Base-by-base conservation (phyloP, 1,140 invertebrate genomes). In the Drosophila nasuta region DNA sequence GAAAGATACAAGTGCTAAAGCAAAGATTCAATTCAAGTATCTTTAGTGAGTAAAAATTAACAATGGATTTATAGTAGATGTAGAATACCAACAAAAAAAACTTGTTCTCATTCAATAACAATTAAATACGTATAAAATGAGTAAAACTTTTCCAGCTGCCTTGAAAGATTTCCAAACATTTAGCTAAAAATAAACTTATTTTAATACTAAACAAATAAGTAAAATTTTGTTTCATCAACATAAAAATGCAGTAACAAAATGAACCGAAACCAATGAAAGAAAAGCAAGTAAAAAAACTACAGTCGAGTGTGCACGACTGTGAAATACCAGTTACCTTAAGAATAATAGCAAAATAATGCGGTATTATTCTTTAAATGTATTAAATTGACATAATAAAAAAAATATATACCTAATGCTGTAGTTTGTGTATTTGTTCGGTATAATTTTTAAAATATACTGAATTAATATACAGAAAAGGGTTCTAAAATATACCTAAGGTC, bases 141-240 rank as follows among this genome's bases (percentile, higher is more conserved):
- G 3, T 43, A 0, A 43, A 43, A 13, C 41, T 43, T 13, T 43
- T 43, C 41, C 41, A 43, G 41, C n/a, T 43, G 41, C 41, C 41
- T 43, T 43, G 41, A 30, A 17, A 45, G 35, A 11, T 5, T 52
- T 6, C 15, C 45, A 20, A 46, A 43, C 43, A n/a, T 38, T 20
- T 56, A 8, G 15, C 62, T 60, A 66, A 52, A 79, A 68, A 62
- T 38, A 62, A 66, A 62, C n/a, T 17, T 25, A 33, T 46, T 56
- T 20, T 45, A 15, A 57, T 70, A 7, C 15, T 66, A 73, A 62
- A 57, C 35, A 45, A 62, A 30, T 45, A 20, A 51, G 28, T 54
- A 41, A 72, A 25, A 45, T 56, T 20, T 20, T n/a, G 30, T 58
- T 41, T 78, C 63, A 56, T 72, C 33, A 63, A 77, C 62, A 75